A percentile compares a stretch with the other conserved stretches of the same genome.
These are phyloP conservation scores for Peromyscus eremicus DNA, from an alignment of 2,797 vertebrate species.

Conservation along the genomic window DNA sequence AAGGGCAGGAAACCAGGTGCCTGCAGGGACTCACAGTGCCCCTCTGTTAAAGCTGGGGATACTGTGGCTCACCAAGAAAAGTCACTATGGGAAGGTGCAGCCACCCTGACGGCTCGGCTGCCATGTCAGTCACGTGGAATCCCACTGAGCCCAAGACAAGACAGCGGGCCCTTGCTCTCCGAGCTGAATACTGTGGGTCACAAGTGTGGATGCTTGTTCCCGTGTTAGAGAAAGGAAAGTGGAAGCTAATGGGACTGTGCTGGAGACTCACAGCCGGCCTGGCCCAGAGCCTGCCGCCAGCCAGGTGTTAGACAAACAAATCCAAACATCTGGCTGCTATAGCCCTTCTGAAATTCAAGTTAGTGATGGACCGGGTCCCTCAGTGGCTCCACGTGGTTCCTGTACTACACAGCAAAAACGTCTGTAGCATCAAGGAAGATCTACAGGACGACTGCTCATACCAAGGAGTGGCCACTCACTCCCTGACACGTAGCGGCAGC, in stretches of 20 bases:
- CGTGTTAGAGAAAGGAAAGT: not conserved
- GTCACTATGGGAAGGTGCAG: not conserved
- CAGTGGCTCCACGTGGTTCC: not conserved
- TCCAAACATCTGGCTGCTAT: not conserved
- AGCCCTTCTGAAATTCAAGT: not conserved
- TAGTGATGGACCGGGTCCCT: not conserved
- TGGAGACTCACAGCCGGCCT: not conserved
- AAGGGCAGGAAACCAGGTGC: not conserved
- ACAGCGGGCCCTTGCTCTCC: not conserved
- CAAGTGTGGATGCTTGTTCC: not conserved
- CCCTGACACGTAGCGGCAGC: accelerated
- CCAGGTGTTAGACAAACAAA: not conserved
- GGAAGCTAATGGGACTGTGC: not conserved
- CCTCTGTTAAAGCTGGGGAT: not conserved
- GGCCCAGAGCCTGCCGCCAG: not conserved
- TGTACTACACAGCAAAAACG: not conserved
- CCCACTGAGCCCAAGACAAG: not conserved
- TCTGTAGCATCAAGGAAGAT: not conserved
- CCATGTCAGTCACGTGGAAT: not conserved
- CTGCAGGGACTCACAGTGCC: not conserved
- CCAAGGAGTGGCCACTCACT: not conserved
- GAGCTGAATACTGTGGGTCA: not conserved
- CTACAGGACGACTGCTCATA: not conserved
- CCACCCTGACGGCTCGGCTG: not conserved
- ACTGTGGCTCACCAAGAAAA: not conserved